Evolutionary conservation across 2,888 invertebrate species (phyloP).

Genomic region (Enchytraeus crypticus): DNA sequence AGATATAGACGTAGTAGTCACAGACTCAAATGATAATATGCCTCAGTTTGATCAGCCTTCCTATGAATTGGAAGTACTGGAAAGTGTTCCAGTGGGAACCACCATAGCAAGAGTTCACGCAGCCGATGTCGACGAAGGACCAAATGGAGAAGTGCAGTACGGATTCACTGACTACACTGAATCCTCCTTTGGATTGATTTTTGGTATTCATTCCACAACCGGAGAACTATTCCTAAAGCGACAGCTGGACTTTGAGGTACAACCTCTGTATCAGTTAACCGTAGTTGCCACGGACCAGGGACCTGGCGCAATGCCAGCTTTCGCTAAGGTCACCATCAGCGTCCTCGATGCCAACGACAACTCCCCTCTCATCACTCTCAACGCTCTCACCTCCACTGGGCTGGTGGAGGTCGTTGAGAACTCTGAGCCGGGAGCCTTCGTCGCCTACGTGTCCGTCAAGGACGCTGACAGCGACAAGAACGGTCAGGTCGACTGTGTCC

Average conservation of each 20-base stretch:
- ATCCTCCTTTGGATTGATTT: conserved; percentile 11
- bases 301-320: conserved; percentile 14
- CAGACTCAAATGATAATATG: conserved; percentile 14
- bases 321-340: conserved; percentile 14
- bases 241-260: conserved; percentile 17
- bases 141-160: conserved; percentile 68
- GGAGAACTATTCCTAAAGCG: conserved; percentile 20
- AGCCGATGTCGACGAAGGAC: conserved; percentile 72
- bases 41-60: conserved; percentile 9
- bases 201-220: conserved; percentile 13
- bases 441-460: conserved; percentile 10
- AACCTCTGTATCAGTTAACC: conserved; percentile 11
- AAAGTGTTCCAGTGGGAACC: conserved; percentile 57
- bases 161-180: conserved; percentile 12
- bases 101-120: conserved; percentile 57
- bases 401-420: conserved; percentile 7
- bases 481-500: conserved; percentile 8
- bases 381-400: conserved; percentile 5
- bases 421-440: conserved; percentile 1
- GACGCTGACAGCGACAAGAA: conserved; percentile 6
- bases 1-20: conserved; percentile 2
- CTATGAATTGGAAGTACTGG: conserved; percentile 5
- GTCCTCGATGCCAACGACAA: conserved; percentile 13
- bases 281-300: conserved; percentile 22
- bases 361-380: conserved; percentile 11